Percentiles rank a stretch among this genome's conserved stretches.
phyloP scores from a whole-genome alignment of 2,797 vertebrate genomes.

The Phalanger gymnotis region DNA sequence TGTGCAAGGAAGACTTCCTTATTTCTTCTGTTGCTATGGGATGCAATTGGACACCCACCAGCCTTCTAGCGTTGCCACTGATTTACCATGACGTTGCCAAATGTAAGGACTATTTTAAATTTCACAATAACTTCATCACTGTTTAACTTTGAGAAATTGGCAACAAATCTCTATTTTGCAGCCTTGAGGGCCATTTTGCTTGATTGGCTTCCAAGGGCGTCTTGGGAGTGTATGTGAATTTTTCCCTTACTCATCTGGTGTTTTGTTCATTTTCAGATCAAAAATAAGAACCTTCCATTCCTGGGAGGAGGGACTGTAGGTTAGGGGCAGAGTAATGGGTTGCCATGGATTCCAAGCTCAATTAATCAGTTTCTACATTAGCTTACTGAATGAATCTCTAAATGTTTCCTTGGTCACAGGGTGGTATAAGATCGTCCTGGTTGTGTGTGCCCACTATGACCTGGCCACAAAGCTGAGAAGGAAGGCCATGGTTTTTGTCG shows the following conservation, averaged over 20 bases:
- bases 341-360: not conserved
- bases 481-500: not conserved
- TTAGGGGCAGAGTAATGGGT: not conserved
- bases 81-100: not conserved
- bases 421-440: not conserved
- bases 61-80: not conserved
- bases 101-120: not conserved
- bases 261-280: not conserved
- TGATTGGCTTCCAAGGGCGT: constrained; percentile 3
- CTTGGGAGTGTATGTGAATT: not conserved
- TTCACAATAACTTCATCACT: not conserved
- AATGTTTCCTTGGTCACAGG: not conserved
- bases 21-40: not conserved
- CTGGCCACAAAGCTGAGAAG: not conserved
- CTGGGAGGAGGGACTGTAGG: not conserved
- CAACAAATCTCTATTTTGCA: not conserved
- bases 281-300: not conserved
- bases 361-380: not conserved
- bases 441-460: not conserved
- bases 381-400: not conserved
- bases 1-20: not conserved
- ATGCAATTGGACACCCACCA: not conserved
- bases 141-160: constrained; percentile 11
- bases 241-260: not conserved
- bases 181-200: not conserved